Base-by-base conservation (phyloP, 2,797 vertebrate species). In the Coranthus polyacanthus region DNA sequence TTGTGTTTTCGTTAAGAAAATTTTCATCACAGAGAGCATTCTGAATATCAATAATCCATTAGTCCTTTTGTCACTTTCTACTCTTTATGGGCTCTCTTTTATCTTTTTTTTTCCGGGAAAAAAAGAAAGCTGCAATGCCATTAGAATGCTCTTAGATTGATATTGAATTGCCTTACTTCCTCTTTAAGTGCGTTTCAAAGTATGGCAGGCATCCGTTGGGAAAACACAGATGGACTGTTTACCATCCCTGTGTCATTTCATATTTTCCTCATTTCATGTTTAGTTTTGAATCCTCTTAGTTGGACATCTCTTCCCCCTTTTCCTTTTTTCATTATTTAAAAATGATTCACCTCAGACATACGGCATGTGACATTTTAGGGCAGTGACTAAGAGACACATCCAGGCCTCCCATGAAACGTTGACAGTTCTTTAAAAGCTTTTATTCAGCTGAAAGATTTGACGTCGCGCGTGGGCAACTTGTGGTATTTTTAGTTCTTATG, bases 171-270 rank as follows among this genome's bases (percentile, higher is more conserved):
- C 85, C 47, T 52, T 78, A 82, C 84, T 82, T 87, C 73, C 74
- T 86, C 84, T 89, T 88, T 85, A 90, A 92, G 88, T 92, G 90
- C 82, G 76, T 89, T 89, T 90, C 73, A 90, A 89, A 92, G 83
- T 89, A 90, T 88, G 88, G 78, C 88, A 90, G 86, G 65, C 65
- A 1, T 89, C 90, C 88, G 68, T 58, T 74, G 89, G 90, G 91
- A 89, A 71, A 88, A 83, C 81, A 80, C 78, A 90, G 88, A 91
- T 92, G 88, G 90, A 88, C 86, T 91, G 85, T 92, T 90, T 92
- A 88, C 89, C 66, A 60, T 88, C 72, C 70, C 43, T 9, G 47
- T 92, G 90, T 92, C 91, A 90, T 92, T 88, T 90, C 85, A 70
- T 66, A 89, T 92, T 88, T 88, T 50, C 74, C 80, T 92, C 89